Evolutionary conservation across 2,113 vertebrate species (phyloP).

Genomic region (Vanacampus margaritifer): DNA sequence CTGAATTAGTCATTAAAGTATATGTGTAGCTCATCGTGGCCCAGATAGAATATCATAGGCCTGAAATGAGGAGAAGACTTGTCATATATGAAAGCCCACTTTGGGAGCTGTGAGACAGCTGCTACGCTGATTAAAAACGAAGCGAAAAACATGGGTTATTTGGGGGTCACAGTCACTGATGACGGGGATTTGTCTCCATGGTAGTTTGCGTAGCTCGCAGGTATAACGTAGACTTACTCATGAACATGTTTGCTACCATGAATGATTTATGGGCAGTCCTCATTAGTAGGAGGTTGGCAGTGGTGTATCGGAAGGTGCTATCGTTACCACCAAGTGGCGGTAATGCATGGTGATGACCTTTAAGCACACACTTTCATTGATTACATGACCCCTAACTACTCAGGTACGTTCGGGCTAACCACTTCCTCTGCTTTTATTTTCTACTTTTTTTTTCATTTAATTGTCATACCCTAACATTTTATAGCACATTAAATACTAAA

Average conservation of each 20-base stretch:
- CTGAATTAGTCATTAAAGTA: slow-evolving; percentile 71
- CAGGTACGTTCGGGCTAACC: too few species aligned
- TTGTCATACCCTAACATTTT: not conserved
- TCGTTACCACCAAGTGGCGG: not conserved
- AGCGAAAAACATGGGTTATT: slow-evolving; percentile 47
- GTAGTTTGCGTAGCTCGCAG: slow-evolving; percentile 38
- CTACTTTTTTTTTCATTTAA: not conserved
- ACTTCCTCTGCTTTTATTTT: not conserved
- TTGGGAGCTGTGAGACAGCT: slow-evolving; percentile 51
- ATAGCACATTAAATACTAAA: not conserved
- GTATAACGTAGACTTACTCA: slow-evolving; percentile 8
- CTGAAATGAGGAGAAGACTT: slow-evolving; percentile 54
- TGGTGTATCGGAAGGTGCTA: slow-evolving; percentile 19
- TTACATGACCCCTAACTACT: too few species aligned
- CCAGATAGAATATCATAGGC: slow-evolving; percentile 69
- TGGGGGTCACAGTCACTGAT: slow-evolving; percentile 46
- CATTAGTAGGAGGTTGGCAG: slow-evolving; percentile 13
- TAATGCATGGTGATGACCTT: slow-evolving; percentile 6
- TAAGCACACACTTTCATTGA: not conserved
- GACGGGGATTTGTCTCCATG: slow-evolving; percentile 31
- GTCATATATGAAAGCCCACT: slow-evolving; percentile 64
- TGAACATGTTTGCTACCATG: slow-evolving; percentile 16
- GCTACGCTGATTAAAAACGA: slow-evolving; percentile 17
- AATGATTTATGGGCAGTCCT: slow-evolving; percentile 37
- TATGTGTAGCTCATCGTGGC: slow-evolving; percentile 63